Base-by-base conservation (phyloP, 2,888 invertebrate genomes). In the Archips crataeganus region DNA sequence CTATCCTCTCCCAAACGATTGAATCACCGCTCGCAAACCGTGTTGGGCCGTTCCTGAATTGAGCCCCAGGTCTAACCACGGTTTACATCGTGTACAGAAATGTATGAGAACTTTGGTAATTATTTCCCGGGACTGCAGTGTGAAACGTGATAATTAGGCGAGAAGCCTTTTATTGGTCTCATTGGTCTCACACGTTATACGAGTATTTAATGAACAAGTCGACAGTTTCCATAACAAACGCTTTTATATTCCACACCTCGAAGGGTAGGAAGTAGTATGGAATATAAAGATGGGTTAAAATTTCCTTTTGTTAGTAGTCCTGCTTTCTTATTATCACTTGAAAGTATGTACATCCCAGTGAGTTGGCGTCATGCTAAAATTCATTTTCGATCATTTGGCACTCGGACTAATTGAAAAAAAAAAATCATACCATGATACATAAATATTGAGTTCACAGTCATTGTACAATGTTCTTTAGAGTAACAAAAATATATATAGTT, bases 41-140 rank as follows among this genome's bases (percentile, higher is more conserved):
- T 23, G 23, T 23, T 23, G 23, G 23, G 23, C 23, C 23, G 23
- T 23, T 23, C 23, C 23, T 23, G 23, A 23, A 23, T 23, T 23
- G 0, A 23, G 23, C 23, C 23, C 23, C 23, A 23, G 23, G 23
- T 23, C 23, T 1, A 23, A 23, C 23, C 23, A 23, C 23, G 1
- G 23, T 15, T 54, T 54, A 5, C 39, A 39, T 39, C 4, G 39
- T 39, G 39, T 39, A 39, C 39, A 39, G 39, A 39, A 23, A 39
- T 39, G 84, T 88, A 88, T 93, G 93, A 92, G 93, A 93, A 93
- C 85, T 84, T 83, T 77, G 65, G 87, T 92, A 92, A 93, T 93
- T 93, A 93, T 88, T 80, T 77, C 78, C 54, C 76, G 71, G 82
- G 79, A 77, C 79, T 78, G 79, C 77, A 87, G 92, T 93, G 93